These are phyloP conservation scores for Lasioglossum baleicum DNA, from an alignment of 1,140 invertebrate genomes.

Conservation along the genomic window DNA sequence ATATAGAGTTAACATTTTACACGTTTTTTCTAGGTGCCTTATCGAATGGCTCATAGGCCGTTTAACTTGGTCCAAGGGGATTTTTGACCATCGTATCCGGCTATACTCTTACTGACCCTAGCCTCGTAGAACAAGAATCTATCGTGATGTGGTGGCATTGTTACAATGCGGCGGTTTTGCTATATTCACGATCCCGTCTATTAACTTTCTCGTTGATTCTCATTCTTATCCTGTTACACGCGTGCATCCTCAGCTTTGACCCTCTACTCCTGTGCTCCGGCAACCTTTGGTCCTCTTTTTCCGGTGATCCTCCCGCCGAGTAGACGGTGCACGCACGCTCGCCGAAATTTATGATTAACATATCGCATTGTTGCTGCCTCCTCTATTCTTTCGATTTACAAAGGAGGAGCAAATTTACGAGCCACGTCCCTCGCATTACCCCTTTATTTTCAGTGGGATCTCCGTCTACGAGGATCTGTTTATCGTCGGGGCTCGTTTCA, in stretches of 20 bases:
- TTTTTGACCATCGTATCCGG: too few relatives aligned
- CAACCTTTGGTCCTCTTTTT: background rate
- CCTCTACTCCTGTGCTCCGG: background rate
- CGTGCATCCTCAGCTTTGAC: constrained; percentile 1
- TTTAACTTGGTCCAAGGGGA: too few relatives aligned
- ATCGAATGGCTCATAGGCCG: too few relatives aligned
- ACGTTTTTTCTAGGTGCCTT: too few relatives aligned
- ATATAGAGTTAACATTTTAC: too few relatives aligned
- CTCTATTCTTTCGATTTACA: constrained; percentile 44
- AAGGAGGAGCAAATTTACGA: constrained; percentile 50
- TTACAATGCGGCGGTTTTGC: background rate
- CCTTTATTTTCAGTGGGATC: constrained; percentile 33
- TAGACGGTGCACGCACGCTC: constrained; percentile 16
- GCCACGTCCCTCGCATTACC: constrained; percentile 15
- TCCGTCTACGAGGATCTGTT: background rate
- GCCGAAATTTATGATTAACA: constrained; percentile 54
- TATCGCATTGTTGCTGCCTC: constrained; percentile 40
- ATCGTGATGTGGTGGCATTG: too few relatives aligned
- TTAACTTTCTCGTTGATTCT: constrained; percentile 11
- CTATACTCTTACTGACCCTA: too few relatives aligned
- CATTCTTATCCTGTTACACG: background rate
- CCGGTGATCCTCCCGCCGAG: constrained; percentile 7
- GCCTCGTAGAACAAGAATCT: too few relatives aligned
- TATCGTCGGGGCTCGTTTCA: background rate
- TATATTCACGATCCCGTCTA: background rate